Conservation (phyloP, 2,888 invertebrate species). For the Pherbina coryleti region DNA sequence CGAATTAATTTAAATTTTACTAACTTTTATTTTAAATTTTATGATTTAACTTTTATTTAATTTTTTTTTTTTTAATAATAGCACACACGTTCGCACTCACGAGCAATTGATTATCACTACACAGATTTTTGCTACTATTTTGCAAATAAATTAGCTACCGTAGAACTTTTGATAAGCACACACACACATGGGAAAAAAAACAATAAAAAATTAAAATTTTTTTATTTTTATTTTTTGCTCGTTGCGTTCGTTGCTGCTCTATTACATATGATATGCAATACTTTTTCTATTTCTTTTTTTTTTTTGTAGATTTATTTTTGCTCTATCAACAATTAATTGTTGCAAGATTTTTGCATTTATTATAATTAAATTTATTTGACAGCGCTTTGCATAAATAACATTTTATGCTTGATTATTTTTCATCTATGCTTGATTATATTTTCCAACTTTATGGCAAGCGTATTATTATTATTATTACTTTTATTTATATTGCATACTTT, state of each 20-base stretch:
- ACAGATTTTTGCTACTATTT: conserved; percentile 10
- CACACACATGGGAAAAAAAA: background rate
- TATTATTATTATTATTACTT: background rate
- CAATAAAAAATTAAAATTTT: conserved; percentile 18
- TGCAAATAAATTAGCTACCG: too few relatives aligned
- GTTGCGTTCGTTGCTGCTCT: too few relatives aligned
- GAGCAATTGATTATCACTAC: conserved; percentile 21
- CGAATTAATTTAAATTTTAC: background rate
- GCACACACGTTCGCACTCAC: conserved; percentile 6
- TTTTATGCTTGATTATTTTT: background rate
- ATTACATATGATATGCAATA: too few relatives aligned
- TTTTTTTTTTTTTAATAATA: background rate
- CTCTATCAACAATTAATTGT: too few relatives aligned
- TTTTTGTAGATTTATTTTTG: too few relatives aligned
- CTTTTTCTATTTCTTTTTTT: too few relatives aligned
- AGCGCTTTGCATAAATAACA: too few relatives aligned
- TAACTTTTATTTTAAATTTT: background rate
- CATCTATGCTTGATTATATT: background rate
- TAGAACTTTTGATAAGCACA: too few relatives aligned
- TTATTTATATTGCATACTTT: too few relatives aligned
- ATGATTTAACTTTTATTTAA: background rate
- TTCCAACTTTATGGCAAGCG: background rate
- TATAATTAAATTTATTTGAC: too few relatives aligned
- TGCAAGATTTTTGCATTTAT: too few relatives aligned
- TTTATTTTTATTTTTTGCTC: background rate